Conservation (phyloP, 2,113 vertebrate genomes). For the Aegithalos caudatus region DNA sequence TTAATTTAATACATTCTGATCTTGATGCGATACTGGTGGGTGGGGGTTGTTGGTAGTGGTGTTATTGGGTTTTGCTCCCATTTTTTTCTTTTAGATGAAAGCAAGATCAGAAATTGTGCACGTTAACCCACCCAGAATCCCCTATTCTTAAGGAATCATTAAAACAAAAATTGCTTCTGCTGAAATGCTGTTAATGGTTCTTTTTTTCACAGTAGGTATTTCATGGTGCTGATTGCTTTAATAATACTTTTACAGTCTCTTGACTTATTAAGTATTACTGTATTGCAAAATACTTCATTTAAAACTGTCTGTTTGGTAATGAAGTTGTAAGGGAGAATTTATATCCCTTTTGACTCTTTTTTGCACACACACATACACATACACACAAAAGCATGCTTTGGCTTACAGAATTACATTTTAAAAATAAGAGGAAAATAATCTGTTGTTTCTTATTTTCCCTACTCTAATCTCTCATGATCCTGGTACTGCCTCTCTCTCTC, state of each 20-base stretch:
- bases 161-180: constrained; percentile 63
- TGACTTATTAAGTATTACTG: constrained; percentile 52
- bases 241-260: constrained; percentile 43
- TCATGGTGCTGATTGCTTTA: constrained; percentile 58
- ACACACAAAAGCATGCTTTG: background rate
- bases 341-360: background rate
- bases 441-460: constrained; percentile 64
- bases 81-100: constrained; percentile 15
- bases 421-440: constrained; percentile 55
- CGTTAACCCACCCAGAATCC: constrained; percentile 55
- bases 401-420: constrained; percentile 37
- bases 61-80: background rate
- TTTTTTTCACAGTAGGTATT: constrained; percentile 43
- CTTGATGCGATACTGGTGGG: background rate
- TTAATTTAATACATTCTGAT: constrained; percentile 4
- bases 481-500: constrained; percentile 51
- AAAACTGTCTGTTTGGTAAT: constrained; percentile 32
- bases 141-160: constrained; percentile 48
- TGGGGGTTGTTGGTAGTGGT: background rate
- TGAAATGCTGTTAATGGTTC: constrained; percentile 38
- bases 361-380: background rate
- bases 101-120: constrained; percentile 43
- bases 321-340: constrained; percentile 55
- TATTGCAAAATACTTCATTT: constrained; percentile 45
- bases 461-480: constrained; percentile 67